Evolutionary conservation across 2,797 vertebrate genomes (phyloP).

Genomic region (Karalla daura): DNA sequence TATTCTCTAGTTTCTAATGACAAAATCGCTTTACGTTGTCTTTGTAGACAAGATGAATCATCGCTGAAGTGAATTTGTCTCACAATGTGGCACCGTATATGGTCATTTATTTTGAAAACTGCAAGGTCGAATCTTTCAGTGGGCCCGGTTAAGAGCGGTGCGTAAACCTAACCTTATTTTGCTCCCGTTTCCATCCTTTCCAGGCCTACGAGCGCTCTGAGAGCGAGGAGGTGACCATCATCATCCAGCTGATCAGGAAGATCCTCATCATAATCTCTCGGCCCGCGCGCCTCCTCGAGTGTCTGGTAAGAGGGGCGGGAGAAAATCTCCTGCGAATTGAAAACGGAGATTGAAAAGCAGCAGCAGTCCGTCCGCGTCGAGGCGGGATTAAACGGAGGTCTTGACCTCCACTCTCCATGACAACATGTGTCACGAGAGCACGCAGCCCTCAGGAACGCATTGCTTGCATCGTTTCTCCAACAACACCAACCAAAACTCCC

Average conservation of each 20-base stretch:
- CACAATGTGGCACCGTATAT: background rate
- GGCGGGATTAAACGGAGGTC: slow-evolving; percentile 15
- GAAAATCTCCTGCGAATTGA: slow-evolving; percentile 31
- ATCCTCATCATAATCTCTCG: slow-evolving; percentile 95
- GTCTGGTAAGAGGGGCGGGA: slow-evolving; percentile 87
- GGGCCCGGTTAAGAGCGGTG: background rate
- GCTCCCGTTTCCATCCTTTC: background rate
- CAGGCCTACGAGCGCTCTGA: slow-evolving; percentile 95
- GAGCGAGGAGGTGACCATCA: slow-evolving; percentile 92
- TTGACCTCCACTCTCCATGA: slow-evolving; percentile 19
- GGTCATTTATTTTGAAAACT: background rate
- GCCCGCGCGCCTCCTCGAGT: slow-evolving; percentile 95
- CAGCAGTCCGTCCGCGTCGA: background rate
- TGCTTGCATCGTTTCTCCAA: background rate
- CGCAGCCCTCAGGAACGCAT: background rate
- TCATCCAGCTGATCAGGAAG: slow-evolving; percentile 92
- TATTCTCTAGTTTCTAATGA: background rate
- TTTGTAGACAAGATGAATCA: background rate
- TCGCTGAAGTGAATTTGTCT: background rate
- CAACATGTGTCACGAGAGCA: background rate
- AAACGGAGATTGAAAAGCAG: slow-evolving; percentile 16
- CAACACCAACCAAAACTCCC: too few species aligned
- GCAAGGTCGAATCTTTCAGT: background rate
- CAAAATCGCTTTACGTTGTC: background rate
- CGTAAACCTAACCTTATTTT: slow-evolving; percentile 4